Evolutionary conservation across 2,797 vertebrate genomes (phyloP).

Genomic region (Melanotaenia pygmaea): DNA sequence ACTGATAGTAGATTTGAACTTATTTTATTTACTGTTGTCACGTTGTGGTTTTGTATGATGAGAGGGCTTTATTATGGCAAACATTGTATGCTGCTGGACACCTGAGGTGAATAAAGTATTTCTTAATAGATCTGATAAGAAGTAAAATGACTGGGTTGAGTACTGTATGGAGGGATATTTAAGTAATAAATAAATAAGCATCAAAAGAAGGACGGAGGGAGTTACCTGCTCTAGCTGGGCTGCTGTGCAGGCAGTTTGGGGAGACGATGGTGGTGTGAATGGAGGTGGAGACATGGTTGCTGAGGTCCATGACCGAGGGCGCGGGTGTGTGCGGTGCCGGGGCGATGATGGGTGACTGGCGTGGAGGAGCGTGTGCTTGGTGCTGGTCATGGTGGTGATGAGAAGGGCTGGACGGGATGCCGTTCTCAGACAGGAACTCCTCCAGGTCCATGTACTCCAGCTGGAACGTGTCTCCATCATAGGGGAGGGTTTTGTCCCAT

Average conservation of each 20-base stretch:
- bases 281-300: constrained; percentile 88
- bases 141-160: no score
- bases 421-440: constrained; percentile 97
- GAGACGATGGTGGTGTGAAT: constrained; percentile 81
- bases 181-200: no score
- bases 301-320: constrained; percentile 89
- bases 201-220: no score
- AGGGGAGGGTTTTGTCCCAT: constrained; percentile 98
- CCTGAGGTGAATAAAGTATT: no score
- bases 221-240: constrained; percentile 81
- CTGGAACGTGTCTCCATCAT: constrained; percentile 96
- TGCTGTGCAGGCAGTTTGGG: constrained; percentile 87
- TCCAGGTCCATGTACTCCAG: constrained; percentile 99
- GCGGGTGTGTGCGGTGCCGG: constrained; percentile 64
- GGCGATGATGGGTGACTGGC: constrained; percentile 43
- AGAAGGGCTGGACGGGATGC: constrained; percentile 92
- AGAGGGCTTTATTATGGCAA: no score
- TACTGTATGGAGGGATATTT: no score
- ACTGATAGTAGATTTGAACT: no score
- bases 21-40: no score
- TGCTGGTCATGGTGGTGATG: constrained; percentile 86
- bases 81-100: no score
- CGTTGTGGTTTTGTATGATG: no score
- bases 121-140: no score
- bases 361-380: constrained; percentile 62